phyloP scores from a whole-genome alignment of 2,797 vertebrate genomes.

The Gila robusta region DNA sequence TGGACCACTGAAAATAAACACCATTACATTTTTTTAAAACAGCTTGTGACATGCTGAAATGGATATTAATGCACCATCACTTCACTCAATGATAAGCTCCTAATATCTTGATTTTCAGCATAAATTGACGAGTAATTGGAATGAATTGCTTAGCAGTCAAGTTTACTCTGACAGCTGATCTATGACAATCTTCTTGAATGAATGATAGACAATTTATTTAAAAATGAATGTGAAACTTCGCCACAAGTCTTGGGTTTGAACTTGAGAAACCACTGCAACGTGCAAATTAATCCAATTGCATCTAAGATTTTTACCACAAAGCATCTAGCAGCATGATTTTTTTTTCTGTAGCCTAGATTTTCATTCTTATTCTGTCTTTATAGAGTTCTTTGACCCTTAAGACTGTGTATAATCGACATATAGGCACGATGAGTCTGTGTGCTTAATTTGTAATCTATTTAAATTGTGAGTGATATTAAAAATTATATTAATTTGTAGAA shows the following conservation, averaged over 20 bases:
- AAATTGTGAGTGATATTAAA: background rate
- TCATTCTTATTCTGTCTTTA: background rate
- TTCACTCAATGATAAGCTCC: conserved; percentile 3
- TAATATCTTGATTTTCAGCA: conserved; percentile 6
- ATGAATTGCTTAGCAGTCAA: background rate
- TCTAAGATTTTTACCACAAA: background rate
- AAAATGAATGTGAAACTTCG: background rate
- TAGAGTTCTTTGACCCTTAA: background rate
- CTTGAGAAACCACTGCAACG: background rate
- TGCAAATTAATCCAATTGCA: background rate
- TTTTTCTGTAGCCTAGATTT: background rate
- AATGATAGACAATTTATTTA: background rate
- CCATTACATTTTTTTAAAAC: background rate
- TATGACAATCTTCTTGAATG: background rate
- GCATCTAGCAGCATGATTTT: background rate
- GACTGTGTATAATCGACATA: background rate
- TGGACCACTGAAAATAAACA: background rate
- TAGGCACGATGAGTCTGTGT: background rate
- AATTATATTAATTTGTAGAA: background rate
- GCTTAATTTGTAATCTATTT: background rate
- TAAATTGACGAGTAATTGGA: background rate
- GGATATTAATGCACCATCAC: background rate
- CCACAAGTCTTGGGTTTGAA: background rate
- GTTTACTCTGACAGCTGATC: conserved; percentile 17
- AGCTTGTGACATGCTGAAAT: background rate